Percentiles rank a stretch among this genome's conserved stretches.
phyloP scores from a whole-genome alignment of 2,888 invertebrate genomes.

The Temnothorax ravouxi region DNA sequence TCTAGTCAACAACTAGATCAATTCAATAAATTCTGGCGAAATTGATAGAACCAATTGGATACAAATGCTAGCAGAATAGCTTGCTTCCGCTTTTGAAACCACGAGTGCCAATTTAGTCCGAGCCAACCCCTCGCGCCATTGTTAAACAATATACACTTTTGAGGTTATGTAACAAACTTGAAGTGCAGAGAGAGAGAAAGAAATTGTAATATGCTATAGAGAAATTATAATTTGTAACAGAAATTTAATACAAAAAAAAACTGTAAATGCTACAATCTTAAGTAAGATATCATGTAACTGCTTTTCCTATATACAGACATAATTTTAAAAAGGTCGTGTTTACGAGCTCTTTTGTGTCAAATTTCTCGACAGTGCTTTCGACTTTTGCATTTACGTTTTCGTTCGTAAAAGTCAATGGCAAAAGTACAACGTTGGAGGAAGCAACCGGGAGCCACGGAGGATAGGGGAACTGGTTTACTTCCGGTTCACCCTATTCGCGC shows the following conservation, averaged over 20 bases:
- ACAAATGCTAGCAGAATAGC: constrained; percentile 34
- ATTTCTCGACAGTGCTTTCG: neutral
- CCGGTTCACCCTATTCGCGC: constrained; percentile 81
- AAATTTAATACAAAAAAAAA: neutral
- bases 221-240: neutral
- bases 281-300: neutral
- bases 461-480: constrained; percentile 76
- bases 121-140: constrained; percentile 9
- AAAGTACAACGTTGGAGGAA: constrained; percentile 57
- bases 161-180: constrained; percentile 1
- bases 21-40: constrained; percentile 49
- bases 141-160: constrained; percentile 47
- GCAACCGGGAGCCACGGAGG: constrained; percentile 23
- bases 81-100: constrained; percentile 52
- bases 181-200: neutral
- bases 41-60: constrained; percentile 49
- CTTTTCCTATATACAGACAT: neutral
- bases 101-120: constrained; percentile 39
- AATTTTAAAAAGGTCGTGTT: neutral
- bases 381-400: neutral
- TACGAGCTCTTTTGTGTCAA: neutral
- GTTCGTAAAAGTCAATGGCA: constrained; percentile 61
- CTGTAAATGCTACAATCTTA: neutral
- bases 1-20: constrained; percentile 53
- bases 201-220: neutral